Conservation (phyloP, 2,113 vertebrate genomes). For the Calidris pygmaea region DNA sequence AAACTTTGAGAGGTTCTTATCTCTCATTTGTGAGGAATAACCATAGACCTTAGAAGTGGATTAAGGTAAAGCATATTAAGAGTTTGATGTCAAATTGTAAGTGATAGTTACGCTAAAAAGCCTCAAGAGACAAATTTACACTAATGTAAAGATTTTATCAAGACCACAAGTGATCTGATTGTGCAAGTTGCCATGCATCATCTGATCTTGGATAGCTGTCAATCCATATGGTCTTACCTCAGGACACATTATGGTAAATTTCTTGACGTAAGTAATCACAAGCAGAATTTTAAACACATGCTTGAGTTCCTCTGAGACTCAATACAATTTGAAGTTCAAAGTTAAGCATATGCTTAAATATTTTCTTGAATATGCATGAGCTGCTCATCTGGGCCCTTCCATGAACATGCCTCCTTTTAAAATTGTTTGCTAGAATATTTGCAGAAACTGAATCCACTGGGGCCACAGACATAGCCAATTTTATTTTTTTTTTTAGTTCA, state of each 20-base stretch:
- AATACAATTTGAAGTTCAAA: slow-evolving; percentile 36
- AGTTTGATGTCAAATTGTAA: background rate
- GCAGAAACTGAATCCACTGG: background rate
- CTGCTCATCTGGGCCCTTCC: background rate
- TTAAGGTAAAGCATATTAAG: background rate
- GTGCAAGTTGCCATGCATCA: background rate
- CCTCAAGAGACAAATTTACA: background rate
- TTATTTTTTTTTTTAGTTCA: background rate
- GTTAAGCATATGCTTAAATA: slow-evolving; percentile 52
- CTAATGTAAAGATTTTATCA: background rate
- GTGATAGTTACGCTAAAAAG: background rate
- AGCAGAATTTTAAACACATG: slow-evolving; percentile 19
- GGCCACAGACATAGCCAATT: background rate
- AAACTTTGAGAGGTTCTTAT: background rate
- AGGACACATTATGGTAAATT: background rate
- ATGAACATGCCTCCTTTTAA: slow-evolving; percentile 38
- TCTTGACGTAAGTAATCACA: background rate
- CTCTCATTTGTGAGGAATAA: background rate
- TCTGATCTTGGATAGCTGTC: background rate
- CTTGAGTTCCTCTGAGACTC: slow-evolving; percentile 20
- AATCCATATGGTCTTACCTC: background rate
- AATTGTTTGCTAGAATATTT: slow-evolving; percentile 46
- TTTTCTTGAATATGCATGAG: slow-evolving; percentile 48
- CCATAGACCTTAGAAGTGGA: background rate
- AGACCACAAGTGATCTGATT: background rate